A percentile compares a stretch with the other conserved stretches of the same genome.
phyloP scores from a whole-genome alignment of 2,113 vertebrate species.

The Sinosuthora webbiana region DNA sequence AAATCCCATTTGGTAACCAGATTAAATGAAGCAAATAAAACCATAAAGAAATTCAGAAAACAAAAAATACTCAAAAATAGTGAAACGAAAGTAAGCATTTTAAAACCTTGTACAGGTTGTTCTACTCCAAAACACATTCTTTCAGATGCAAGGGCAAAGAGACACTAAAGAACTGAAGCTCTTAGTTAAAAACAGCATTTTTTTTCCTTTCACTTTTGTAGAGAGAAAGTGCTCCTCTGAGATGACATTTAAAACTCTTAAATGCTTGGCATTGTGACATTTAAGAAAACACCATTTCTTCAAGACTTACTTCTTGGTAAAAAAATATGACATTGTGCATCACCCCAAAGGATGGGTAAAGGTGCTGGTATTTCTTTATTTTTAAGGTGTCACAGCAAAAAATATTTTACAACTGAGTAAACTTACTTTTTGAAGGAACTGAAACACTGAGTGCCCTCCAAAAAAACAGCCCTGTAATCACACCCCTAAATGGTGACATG shows the following conservation, averaged over 20 bases:
- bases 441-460: not conserved
- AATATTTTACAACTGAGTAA: not conserved
- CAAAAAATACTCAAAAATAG: not conserved
- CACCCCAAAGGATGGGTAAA: not conserved
- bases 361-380: not conserved
- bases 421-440: not conserved
- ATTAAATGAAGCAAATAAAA: not conserved
- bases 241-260: constrained; percentile 61
- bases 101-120: not conserved
- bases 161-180: not conserved
- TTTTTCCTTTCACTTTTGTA: constrained; percentile 14
- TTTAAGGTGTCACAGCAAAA: not conserved
- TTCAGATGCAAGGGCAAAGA: not conserved
- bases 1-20: not conserved
- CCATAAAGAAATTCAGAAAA: not conserved
- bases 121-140: not conserved
- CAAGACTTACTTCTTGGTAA: not conserved
- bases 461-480: not conserved
- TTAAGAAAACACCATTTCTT: constrained; percentile 59
- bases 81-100: not conserved
- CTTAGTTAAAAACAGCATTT: not conserved
- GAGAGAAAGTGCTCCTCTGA: constrained; percentile 1
- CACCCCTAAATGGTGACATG: not conserved
- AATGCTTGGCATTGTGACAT: constrained; percentile 57
- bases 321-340: not conserved